A percentile compares a stretch with the other conserved stretches of the same genome.
phyloP scores from a whole-genome alignment of 2,888 invertebrate species.

The Ophion slaviceki region DNA sequence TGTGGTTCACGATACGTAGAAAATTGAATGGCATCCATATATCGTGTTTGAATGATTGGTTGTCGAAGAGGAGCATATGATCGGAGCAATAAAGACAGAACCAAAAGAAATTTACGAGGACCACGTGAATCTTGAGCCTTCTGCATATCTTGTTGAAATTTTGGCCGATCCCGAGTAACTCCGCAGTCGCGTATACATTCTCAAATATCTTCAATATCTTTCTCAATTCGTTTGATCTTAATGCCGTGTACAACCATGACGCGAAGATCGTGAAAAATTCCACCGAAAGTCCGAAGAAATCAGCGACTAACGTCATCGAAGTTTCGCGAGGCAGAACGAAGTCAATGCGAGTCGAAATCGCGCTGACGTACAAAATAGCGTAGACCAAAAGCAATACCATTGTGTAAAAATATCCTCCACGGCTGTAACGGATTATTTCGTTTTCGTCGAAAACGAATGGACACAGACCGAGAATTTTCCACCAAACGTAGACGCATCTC shows the following conservation, averaged over 20 bases:
- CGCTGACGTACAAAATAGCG: constrained; percentile 15
- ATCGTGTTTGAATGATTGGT: background rate
- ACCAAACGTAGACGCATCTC: constrained; percentile 42
- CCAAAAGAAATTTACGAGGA: constrained; percentile 39
- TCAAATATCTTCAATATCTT: constrained; percentile 29
- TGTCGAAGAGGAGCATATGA: constrained; percentile 20
- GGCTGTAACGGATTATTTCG: constrained; percentile 34
- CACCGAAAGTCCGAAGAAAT: constrained; percentile 48
- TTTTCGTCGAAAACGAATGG: constrained; percentile 52
- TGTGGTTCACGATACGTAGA: constrained; percentile 48
- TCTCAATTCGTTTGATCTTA: constrained; percentile 18
- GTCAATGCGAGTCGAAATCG: constrained; percentile 31
- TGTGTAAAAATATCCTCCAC: constrained; percentile 44
- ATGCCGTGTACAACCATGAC: constrained; percentile 33
- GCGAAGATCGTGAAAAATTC: constrained; percentile 57
- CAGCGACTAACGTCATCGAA: constrained; percentile 49
- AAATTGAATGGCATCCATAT: constrained; percentile 60
- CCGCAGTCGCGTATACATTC: constrained; percentile 16
- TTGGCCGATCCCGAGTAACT: constrained; percentile 32
- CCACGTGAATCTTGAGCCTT: constrained; percentile 24
- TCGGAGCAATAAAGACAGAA: constrained; percentile 23
- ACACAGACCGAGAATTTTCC: constrained; percentile 62
- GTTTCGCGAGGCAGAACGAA: constrained; percentile 51
- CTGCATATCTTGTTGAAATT: constrained; percentile 12
- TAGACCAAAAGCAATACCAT: constrained; percentile 35